Evolutionary conservation across 2,797 vertebrate species (phyloP), one percentile per base, ranked within the genome.

Genomic region (Mallotus villosus): DNA sequence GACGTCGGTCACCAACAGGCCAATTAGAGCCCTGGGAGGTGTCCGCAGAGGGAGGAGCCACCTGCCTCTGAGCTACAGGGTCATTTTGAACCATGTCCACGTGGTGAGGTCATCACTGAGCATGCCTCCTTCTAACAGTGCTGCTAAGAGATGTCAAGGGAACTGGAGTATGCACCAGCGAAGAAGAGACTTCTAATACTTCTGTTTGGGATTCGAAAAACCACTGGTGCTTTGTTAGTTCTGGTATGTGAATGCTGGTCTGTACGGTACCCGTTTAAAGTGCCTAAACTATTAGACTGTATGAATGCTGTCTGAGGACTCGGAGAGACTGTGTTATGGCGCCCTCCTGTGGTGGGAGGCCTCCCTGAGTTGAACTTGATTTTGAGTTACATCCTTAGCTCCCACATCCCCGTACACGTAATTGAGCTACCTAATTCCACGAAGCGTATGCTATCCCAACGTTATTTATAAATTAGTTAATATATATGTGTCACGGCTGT

Each of bases 1-100:
- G 95, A 99, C 77, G 90, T 98, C 53, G 91, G 93, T 59, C 94
- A 92, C 78, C 76, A 87, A 0, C 86, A 86, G 0, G 67, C 89
- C 57, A 90, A 92, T 76, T 95, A 91, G 84, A 75, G 2, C 0
- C n/a, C 22, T 21, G 34, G 74, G 53, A 17, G 34, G 2, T 46
- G 41, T 16, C 4, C 24, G 7, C 16, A 25, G 8, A 24, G 21
- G 24, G 55, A 17, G 2, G 55, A 9, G 11, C 22, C 24, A 29
- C 29, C 8, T 51, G 24, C 17, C 16, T 60, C 22, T 21, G 51
- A 67, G 16, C 17, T 37, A 1, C 12, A n/a, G 25, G 25, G 14
- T 55, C 29, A 32, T 59, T 11, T 25, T 21, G 34, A 21, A 32
- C 29, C 25, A 34, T 63, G 24, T 21, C 7, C 27, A 2, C 49